Evolutionary conservation across 2,888 invertebrate genomes (phyloP), one percentile per base, ranked within the genome.

Genomic region (Schizaphis graminum): DNA sequence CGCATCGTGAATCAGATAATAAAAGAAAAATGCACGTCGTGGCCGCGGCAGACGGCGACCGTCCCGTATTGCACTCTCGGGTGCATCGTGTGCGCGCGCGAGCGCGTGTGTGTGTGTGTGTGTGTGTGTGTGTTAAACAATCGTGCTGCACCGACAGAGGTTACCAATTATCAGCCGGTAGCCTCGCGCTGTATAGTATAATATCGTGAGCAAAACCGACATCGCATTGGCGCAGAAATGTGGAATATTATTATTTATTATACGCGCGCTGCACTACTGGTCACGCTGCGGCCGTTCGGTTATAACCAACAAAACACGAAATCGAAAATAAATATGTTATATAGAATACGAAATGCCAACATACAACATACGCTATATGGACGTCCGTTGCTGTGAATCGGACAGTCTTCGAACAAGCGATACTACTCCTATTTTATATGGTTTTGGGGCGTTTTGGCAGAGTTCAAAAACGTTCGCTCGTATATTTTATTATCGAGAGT

Each of bases 1-100:
- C 61, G 92, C 77, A 90, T 94, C 94, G 94, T 94, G 94, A 89
- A 94, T 94, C 94, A 90, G 94, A 94, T 94, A 94, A 85, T 56
- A 77, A 84, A 57, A 90, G 53, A 90, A 90, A 90, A 85, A 57
- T 84, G 89, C 56, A 26, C 35, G 44, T 67, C 77, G 77, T 89
- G 86, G 57, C 53, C 77, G 86, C 77, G 86, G 57, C 53, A 57
- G 44, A 87, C 61, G 92, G 35, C 67, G 92, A 47, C 49, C 26
- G 16, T 49, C 87, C 49, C 56, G 57, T 91, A 86, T 57, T 87
- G 87, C 92, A 49, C 92, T 92, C 87, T 92, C 87, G 61, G 87
- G 49, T 67, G 87, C 92, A 67, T 49, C 61, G 61, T 87, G 87
- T 49, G 92, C 28, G 35, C 13, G 35, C 41, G 41, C 41, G 41